These are phyloP conservation scores for Molossus alvarezi DNA, from an alignment of 2,797 vertebrate genomes.

Conservation along the genomic window DNA sequence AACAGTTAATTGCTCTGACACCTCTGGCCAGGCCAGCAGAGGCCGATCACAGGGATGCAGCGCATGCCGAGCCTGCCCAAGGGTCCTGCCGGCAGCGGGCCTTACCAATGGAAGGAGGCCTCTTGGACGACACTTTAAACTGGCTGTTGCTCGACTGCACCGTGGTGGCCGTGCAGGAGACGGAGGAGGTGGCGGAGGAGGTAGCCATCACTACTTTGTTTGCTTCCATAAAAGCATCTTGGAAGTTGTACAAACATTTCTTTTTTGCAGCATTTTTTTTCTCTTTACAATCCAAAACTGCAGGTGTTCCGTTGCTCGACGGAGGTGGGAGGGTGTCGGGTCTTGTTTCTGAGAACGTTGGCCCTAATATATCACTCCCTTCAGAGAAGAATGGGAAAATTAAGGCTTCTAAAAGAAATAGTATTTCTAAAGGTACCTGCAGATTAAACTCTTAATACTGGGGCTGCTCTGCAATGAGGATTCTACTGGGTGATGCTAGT, in stretches of 20 bases:
- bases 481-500: background rate
- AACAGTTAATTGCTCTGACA: rapidly evolving
- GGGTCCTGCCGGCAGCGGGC: rapidly evolving
- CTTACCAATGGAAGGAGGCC: constrained; percentile 95
- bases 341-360: constrained; percentile 92
- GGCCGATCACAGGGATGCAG: rapidly evolving
- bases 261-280: constrained; percentile 96
- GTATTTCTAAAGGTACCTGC: background rate
- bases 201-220: constrained; percentile 98
- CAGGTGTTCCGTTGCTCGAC: constrained; percentile 90
- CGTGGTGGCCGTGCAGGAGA: constrained; percentile 98
- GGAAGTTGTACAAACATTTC: constrained; percentile 99
- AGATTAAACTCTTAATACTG: rapidly evolving
- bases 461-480: background rate
- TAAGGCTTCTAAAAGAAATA: constrained; percentile 36
- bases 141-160: constrained; percentile 97
- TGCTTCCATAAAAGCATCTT: constrained; percentile 99
- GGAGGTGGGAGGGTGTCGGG: constrained; percentile 93
- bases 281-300: constrained; percentile 94
- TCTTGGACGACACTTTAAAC: constrained; percentile 95
- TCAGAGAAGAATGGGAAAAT: constrained; percentile 83
- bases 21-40: background rate
- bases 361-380: constrained; percentile 95
- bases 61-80: rapidly evolving
- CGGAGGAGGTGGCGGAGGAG: constrained; percentile 96